These are phyloP conservation scores for Sipha flava DNA, from an alignment of 1,140 invertebrate species.

Conservation along the genomic window DNA sequence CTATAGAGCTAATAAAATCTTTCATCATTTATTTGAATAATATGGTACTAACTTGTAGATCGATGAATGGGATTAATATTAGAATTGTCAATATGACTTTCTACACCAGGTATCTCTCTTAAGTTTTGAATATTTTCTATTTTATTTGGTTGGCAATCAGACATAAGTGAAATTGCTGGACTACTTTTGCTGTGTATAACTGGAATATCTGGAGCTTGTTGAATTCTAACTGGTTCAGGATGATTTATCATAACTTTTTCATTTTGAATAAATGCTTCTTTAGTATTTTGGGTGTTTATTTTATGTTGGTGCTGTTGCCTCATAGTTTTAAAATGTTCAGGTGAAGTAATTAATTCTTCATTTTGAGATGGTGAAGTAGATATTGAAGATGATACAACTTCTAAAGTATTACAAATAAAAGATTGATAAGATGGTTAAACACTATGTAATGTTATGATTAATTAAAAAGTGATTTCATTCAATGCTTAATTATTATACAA, in stretches of 20 bases:
- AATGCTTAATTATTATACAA: too few relatives aligned
- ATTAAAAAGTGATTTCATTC: too few relatives aligned
- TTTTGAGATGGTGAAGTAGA: constrained; percentile 23
- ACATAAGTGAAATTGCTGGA: constrained; percentile 2
- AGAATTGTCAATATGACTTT: background rate
- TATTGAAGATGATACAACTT: constrained; percentile 16
- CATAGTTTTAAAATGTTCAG: constrained; percentile 23
- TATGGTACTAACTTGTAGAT: constrained; percentile 3
- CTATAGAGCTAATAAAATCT: background rate
- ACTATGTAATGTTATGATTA: background rate
- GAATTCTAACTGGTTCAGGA: background rate
- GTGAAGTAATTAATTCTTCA: constrained; percentile 3
- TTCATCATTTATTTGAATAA: background rate
- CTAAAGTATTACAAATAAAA: background rate
- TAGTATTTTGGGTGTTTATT: background rate
- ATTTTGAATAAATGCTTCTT: background rate
- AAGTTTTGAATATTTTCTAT: background rate
- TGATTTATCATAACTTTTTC: background rate
- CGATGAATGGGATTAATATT: constrained; percentile 12
- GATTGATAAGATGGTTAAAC: background rate
- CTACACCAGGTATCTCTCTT: background rate
- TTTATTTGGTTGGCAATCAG: constrained; percentile 23
- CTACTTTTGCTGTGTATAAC: constrained; percentile 21
- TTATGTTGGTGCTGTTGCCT: constrained; percentile 18
- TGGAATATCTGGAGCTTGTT: background rate